Evolutionary conservation across 1,140 invertebrate genomes (phyloP), one percentile per base, ranked within the genome.

Genomic region (Pogonus chalceus): DNA sequence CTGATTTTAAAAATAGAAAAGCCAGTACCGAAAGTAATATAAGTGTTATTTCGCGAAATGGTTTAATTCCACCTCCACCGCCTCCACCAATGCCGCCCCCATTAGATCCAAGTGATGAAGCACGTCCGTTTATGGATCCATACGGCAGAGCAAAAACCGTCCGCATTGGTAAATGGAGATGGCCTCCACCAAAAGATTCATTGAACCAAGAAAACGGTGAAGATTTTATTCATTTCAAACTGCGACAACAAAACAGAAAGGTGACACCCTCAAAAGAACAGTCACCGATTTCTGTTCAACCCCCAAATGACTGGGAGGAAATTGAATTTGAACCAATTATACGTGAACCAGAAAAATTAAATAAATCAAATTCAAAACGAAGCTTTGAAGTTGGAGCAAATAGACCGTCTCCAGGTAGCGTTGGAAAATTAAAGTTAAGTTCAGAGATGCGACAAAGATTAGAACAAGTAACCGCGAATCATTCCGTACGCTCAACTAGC

Each of bases 61-160:
- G 73, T 39, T 79, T 21, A 4, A 72, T 78, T 10, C 80, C 82
- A 18, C 84, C 84, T 1, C 90, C 91, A 0, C 88, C 91, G 0
- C 88, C 88, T 12, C 89, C 91, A 0, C 87, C 87, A 0, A 85
- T 90, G 81, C 87, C 88, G 1, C 87, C 88, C 22, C 86, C 87
- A 20, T 73, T 89, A 31, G 80, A 80, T 49, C n/a, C n/a, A n/a
- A n/a, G n/a, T n/a, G 86, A 88, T 66, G 85, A 88, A 66, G 80
- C 79, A 1, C 71, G 87, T 16, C 88, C 88, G 2, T 94, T 92
- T 64, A 75, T 92, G 23, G 90, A 94, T 69, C 90, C 90, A 0
- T 94, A 94, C 58, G 91, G 92, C 1, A 71, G 93, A 43, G 93
- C 93, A 0, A 94, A 95, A 66, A 97, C 93, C 0, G 92, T 98